Evolutionary conservation across 2,113 vertebrate species (phyloP).

Genomic region (Tiliqua scincoides): DNA sequence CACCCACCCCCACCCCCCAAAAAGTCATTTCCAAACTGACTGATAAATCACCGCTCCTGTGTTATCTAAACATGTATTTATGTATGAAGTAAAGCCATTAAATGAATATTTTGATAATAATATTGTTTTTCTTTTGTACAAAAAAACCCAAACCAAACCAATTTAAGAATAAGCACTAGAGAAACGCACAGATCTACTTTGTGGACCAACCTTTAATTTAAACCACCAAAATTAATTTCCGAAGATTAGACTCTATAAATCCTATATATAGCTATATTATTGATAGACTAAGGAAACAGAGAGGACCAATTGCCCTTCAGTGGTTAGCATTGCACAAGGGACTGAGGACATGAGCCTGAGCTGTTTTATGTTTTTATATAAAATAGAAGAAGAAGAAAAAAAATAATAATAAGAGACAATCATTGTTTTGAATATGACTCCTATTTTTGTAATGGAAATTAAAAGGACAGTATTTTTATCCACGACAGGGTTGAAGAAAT

Average conservation of each 20-base stretch:
- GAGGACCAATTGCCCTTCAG: slow-evolving; percentile 68
- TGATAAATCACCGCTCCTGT: slow-evolving; percentile 92
- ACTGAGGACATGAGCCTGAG: slow-evolving; percentile 83
- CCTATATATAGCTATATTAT: slow-evolving; percentile 65
- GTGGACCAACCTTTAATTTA: slow-evolving; percentile 91
- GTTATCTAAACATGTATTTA: slow-evolving; percentile 98
- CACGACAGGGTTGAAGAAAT: slow-evolving; percentile 91
- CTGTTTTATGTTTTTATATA: slow-evolving; percentile 95
- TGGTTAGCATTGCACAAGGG: slow-evolving; percentile 83
- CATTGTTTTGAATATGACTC: slow-evolving; percentile 95
- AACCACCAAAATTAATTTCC: slow-evolving; percentile 85
- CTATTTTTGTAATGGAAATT: slow-evolving; percentile 96
- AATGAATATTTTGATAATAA: slow-evolving; percentile 99
- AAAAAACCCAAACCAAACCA: no score
- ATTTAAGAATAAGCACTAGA: slow-evolving; percentile 84
- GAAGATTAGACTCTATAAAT: slow-evolving; percentile 84
- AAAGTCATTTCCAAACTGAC: slow-evolving; percentile 89
- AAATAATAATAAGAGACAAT: slow-evolving; percentile 95
- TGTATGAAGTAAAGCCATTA: slow-evolving; percentile 99
- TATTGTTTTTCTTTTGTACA: slow-evolving; percentile 97
- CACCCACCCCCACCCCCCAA: slow-evolving; percentile 41
- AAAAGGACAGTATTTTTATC: slow-evolving; percentile 98
- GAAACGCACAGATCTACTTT: slow-evolving; percentile 92
- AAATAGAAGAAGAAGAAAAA: slow-evolving; percentile 83
- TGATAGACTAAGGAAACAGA: not conserved